Conservation (phyloP, 2,113 vertebrate species). For the Mobula birostris region DNA sequence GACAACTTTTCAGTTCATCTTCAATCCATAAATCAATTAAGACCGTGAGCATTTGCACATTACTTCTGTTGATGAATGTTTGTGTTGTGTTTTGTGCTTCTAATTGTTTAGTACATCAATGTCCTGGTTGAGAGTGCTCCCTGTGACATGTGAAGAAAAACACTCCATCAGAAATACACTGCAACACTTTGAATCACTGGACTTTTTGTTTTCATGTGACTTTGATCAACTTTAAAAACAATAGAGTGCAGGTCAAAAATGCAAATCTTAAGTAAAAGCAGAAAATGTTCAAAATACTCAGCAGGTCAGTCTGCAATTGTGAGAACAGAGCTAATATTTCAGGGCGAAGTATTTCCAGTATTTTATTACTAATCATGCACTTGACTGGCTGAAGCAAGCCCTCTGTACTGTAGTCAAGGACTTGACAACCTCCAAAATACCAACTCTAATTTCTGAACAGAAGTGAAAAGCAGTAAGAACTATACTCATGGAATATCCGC, state of each 20-base stretch:
- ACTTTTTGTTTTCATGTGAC: background rate
- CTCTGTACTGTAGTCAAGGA: background rate
- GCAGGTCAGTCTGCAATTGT: no score
- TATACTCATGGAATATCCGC: background rate
- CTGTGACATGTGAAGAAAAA: background rate
- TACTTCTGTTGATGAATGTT: background rate
- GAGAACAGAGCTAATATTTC: no score
- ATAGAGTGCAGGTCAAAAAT: background rate
- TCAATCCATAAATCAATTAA: conserved; percentile 14
- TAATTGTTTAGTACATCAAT: background rate
- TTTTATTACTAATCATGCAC: background rate
- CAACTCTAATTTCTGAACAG: background rate
- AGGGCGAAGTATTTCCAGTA: no score
- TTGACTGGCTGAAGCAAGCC: background rate
- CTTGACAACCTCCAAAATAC: background rate
- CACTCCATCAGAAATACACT: background rate
- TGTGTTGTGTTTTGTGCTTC: background rate
- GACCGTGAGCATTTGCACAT: background rate
- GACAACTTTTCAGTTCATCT: background rate
- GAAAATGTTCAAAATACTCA: no score
- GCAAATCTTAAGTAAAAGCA: no score
- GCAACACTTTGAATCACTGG: background rate
- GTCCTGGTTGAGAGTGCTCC: background rate
- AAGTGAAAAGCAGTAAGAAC: background rate
- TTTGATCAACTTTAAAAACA: background rate